phyloP scores from a whole-genome alignment of 2,797 vertebrate species.

The Helostoma temminkii region DNA sequence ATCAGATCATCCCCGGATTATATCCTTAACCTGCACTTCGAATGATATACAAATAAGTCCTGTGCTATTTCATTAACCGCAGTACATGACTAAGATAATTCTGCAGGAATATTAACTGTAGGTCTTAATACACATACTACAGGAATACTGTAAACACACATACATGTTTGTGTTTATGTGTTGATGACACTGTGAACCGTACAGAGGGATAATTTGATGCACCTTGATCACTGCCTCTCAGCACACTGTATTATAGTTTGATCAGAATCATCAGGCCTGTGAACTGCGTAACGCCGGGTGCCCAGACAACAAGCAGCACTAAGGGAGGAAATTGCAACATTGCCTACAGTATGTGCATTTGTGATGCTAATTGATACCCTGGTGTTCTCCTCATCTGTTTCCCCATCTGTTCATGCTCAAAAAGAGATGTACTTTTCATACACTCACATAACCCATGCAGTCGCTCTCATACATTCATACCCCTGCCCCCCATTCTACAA shows the following conservation, averaged over 20 bases:
- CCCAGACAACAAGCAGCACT: slow-evolving; percentile 34
- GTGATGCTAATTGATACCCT: slow-evolving; percentile 73
- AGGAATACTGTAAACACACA: neutral
- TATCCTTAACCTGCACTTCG: neutral
- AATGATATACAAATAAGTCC: too few species aligned
- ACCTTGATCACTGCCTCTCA: slow-evolving; percentile 9
- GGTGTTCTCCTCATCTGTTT: slow-evolving; percentile 70
- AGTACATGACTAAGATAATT: too few species aligned
- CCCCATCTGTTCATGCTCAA: slow-evolving; percentile 70
- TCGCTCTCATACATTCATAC: neutral
- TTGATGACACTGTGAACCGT: slow-evolving; percentile 25
- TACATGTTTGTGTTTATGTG: too few species aligned
- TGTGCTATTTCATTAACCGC: too few species aligned
- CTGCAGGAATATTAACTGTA: too few species aligned
- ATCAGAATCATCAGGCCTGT: slow-evolving; percentile 21
- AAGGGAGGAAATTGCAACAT: slow-evolving; percentile 39
- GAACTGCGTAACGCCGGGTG: slow-evolving; percentile 9
- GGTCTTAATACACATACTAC: neutral
- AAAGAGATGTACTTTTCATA: slow-evolving; percentile 54
- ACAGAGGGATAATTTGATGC: slow-evolving; percentile 16
- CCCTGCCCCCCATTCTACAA: neutral
- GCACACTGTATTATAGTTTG: slow-evolving; percentile 12
- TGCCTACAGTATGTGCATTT: slow-evolving; percentile 45
- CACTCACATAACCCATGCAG: slow-evolving; percentile 41
- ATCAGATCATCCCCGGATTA: neutral